phyloP scores from a whole-genome alignment of 2,113 vertebrate species.

The Mastomys natalensis region DNA sequence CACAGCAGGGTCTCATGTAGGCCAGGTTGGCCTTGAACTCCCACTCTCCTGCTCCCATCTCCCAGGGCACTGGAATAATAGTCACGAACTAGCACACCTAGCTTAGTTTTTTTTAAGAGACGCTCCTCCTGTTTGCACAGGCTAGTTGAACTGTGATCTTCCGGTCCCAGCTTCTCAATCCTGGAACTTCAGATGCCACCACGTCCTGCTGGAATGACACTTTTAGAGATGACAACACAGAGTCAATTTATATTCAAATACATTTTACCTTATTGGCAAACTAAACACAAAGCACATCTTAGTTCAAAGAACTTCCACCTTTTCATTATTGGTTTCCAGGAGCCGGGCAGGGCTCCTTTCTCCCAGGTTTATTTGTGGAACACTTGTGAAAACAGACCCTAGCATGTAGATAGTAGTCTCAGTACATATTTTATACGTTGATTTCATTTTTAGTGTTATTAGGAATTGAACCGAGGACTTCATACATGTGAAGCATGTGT shows the following conservation, averaged over 20 bases:
- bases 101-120: neutral
- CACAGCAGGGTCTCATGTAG: neutral
- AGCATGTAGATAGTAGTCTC: neutral
- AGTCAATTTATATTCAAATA: neutral
- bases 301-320: neutral
- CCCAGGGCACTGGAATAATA: neutral
- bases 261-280: conserved; percentile 1
- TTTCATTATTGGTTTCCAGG: neutral
- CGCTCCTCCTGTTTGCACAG: neutral
- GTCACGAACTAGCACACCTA: neutral
- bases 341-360: neutral
- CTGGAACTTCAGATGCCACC: neutral
- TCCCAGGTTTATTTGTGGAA: neutral
- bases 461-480: neutral
- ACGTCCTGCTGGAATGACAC: neutral
- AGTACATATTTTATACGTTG: neutral
- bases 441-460: neutral
- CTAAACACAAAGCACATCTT: neutral
- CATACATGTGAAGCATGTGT: neutral
- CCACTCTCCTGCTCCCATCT: neutral
- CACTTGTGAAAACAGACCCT: neutral
- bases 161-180: neutral
- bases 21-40: neutral
- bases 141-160: neutral
- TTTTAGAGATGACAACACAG: neutral